Evolutionary conservation across 37 sponge, comb jelly and placozoan genomes (phyloP).

Genomic region (Ephydatia muelleri): DNA sequence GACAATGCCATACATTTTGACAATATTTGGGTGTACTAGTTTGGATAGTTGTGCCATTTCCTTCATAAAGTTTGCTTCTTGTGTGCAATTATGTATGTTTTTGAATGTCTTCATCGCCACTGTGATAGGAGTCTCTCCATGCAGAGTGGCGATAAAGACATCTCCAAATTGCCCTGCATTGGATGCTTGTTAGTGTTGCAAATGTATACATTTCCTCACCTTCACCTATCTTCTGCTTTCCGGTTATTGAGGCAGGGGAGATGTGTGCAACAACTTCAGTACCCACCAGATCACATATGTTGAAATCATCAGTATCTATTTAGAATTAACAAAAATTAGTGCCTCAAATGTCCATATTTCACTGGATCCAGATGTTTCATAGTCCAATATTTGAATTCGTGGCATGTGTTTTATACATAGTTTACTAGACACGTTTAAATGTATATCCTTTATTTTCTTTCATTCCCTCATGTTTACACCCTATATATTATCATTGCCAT

Average conservation of each 20-base stretch:
- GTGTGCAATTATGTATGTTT: neutral
- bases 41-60: neutral
- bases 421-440: too few species aligned
- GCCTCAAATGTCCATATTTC: too few species aligned
- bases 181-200: neutral
- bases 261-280: neutral
- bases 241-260: neutral
- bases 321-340: too few species aligned
- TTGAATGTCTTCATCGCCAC: neutral
- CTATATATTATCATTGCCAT: too few species aligned
- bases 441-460: too few species aligned
- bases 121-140: neutral
- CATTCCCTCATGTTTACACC: too few species aligned
- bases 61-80: neutral
- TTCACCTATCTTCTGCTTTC: neutral
- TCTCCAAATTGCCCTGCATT: neutral
- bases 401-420: too few species aligned
- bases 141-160: neutral
- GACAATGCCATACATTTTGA: neutral
- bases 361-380: too few species aligned
- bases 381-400: too few species aligned
- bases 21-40: conserved; percentile 12
- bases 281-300: neutral
- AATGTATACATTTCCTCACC: neutral
- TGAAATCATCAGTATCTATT: neutral